These are phyloP conservation scores for Dryobotodes eremita DNA, from an alignment of 2,888 invertebrate species.

Conservation along the genomic window DNA sequence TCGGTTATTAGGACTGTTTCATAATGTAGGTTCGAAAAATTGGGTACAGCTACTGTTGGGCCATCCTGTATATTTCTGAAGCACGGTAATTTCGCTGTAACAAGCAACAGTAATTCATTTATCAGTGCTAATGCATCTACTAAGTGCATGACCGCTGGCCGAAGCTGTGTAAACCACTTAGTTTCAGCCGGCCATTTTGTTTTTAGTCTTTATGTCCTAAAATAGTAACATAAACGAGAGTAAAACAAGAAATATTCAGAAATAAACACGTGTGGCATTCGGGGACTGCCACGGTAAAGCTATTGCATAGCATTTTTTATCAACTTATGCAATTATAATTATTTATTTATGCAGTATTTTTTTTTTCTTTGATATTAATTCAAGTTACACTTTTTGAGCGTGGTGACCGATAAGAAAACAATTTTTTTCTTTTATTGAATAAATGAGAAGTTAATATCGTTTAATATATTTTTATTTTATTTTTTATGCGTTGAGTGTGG, in stretches of 20 bases:
- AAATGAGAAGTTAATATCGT: no score
- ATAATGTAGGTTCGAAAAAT: not conserved
- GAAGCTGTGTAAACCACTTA: conserved; percentile 17
- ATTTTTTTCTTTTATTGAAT: no score
- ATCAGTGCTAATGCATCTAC: conserved; percentile 50
- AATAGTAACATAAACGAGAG: not conserved
- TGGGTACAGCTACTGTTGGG: not conserved
- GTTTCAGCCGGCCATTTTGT: conserved; percentile 31
- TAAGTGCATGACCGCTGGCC: conserved; percentile 49
- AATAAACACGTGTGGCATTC: no score
- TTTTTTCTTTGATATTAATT: no score
- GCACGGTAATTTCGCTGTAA: not conserved
- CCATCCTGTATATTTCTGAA: not conserved
- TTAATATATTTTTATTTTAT: no score
- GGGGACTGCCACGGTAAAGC: no score
- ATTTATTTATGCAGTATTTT: no score
- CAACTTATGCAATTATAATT: no score
- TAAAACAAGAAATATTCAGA: not conserved
- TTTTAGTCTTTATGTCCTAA: not conserved
- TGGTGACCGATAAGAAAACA: no score
- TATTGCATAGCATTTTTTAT: no score
- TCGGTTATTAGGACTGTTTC: not conserved
- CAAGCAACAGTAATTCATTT: conserved; percentile 51
- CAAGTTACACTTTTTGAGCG: no score
- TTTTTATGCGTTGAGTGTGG: no score